These are phyloP conservation scores for Nymphalis polychloros DNA, from an alignment of 2,888 invertebrate species.

Conservation along the genomic window DNA sequence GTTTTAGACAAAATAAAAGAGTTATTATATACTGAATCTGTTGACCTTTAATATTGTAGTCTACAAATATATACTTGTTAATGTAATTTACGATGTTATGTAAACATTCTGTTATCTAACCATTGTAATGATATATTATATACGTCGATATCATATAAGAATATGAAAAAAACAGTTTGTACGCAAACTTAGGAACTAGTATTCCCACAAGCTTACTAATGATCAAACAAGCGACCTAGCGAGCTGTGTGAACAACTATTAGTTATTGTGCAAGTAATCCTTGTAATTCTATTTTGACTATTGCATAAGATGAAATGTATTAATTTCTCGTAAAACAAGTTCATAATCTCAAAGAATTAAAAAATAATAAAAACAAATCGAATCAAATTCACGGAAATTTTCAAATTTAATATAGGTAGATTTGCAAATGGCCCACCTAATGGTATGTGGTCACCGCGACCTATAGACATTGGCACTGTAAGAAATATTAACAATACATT, in stretches of 20 bases:
- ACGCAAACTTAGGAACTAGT: constrained; percentile 4
- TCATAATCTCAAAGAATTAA: not conserved
- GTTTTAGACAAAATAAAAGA: no score
- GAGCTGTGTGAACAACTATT: constrained; percentile 12
- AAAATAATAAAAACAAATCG: not conserved
- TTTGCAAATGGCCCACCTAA: no score
- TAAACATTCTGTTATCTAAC: not conserved
- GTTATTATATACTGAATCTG: no score
- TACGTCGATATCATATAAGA: not conserved
- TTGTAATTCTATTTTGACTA: constrained; percentile 3
- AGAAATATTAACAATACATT: no score
- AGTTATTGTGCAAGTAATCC: constrained; percentile 16
- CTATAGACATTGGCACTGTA: no score
- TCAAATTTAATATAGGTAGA: no score
- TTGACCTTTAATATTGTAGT: no score
- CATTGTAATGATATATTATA: not conserved
- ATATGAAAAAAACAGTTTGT: constrained; percentile 10
- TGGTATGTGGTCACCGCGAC: no score
- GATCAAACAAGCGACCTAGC: constrained; percentile 10
- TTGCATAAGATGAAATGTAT: not conserved
- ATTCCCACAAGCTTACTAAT: constrained; percentile 21
- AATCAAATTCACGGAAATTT: no score
- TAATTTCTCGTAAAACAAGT: not conserved
- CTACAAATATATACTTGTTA: no score
- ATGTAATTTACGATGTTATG: no score